Evolutionary conservation across 1,140 invertebrate genomes (phyloP), one percentile per base, ranked within the genome.

Genomic region (Pseudachorutes palmiensis): DNA sequence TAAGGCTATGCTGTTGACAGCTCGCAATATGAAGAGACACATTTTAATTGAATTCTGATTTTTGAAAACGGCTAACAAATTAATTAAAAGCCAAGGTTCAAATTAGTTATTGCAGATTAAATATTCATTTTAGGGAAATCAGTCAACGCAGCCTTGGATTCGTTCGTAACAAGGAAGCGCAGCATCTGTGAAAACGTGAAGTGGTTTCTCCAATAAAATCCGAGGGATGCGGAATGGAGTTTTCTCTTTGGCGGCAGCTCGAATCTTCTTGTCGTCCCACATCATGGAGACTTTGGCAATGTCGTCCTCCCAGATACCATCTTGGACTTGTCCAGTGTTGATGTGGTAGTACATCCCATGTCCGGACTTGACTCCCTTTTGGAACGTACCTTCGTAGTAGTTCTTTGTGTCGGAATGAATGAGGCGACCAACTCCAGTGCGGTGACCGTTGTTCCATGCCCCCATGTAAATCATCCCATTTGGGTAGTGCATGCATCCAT

Each of bases 351-450:
- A 86, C 26, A 78, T 76, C 3, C 85, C 85, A 19, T 77, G 71
- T 1, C 85, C 85, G 71, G 82, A 76, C 74, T 84, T 86, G 28
- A 62, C 24, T 66, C 82, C 81, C 14, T 77, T 72, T 19, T 76
- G 65, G 80, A 83, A 86, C 45, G 80, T 71, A 1, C 85, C 85
- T 76, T 86, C 84, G 71, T 84, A 87, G 30, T 82, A 78, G 73
- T 85, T 85, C 1, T 82, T 82, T 74, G 84, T 82, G 41, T 49
- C 24, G 1, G 62, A 33, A 57, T 69, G 28, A 1, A 71, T 64
- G 2, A 60, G 48, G 2, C 69, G 22, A 0, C 74, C 74, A 45
- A 73, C 29, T 14, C 74, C 72, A 32, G 67, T 24, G 28, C 69
- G 24, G 9, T 36, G 55, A 16, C 71, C 71, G 1, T 74, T 69